Percentiles rank a stretch among this genome's conserved stretches.
phyloP scores from a whole-genome alignment of 2,797 vertebrate genomes.

The Apogon talboti region DNA sequence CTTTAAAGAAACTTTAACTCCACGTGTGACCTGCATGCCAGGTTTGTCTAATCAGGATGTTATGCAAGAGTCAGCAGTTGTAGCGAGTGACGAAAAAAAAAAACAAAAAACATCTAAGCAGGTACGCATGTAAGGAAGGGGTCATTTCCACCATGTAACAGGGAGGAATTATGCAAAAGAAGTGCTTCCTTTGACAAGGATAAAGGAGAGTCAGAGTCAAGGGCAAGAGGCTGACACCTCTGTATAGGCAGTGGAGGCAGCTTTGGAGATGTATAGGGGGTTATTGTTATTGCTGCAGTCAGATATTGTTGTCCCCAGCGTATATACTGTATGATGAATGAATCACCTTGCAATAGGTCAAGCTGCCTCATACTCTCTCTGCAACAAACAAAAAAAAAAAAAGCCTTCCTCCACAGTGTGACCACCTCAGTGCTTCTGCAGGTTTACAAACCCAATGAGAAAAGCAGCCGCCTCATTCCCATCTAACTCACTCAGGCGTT shows the following conservation, averaged over 20 bases:
- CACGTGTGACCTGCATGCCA: conserved; percentile 37
- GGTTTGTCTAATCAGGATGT: conserved; percentile 54
- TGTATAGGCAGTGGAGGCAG: conserved; percentile 26
- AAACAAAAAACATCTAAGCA: conserved; percentile 18
- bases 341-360: conserved; percentile 79
- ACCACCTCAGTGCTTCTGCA: conserved; percentile 11
- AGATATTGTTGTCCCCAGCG: conserved; percentile 62
- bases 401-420: conserved; percentile 29
- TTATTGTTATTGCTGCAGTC: conserved; percentile 66
- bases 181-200: conserved; percentile 58
- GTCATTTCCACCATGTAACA: conserved; percentile 52
- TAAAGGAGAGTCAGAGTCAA: conserved; percentile 63
- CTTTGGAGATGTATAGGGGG: conserved; percentile 36
- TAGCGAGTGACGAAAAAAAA: neutral
- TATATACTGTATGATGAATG: conserved; percentile 69
- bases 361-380: conserved; percentile 26
- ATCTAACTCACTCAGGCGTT: conserved; percentile 38
- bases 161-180: conserved; percentile 65
- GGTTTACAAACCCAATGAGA: conserved; percentile 17
- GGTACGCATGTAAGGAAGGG: conserved; percentile 5
- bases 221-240: conserved; percentile 68
- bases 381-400: conserved; percentile 54
- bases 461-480: conserved; percentile 24
- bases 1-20: conserved; percentile 44
- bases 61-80: conserved; percentile 52